phyloP scores from a whole-genome alignment of 2,797 vertebrate genomes.

The Takifugu rubripes region DNA sequence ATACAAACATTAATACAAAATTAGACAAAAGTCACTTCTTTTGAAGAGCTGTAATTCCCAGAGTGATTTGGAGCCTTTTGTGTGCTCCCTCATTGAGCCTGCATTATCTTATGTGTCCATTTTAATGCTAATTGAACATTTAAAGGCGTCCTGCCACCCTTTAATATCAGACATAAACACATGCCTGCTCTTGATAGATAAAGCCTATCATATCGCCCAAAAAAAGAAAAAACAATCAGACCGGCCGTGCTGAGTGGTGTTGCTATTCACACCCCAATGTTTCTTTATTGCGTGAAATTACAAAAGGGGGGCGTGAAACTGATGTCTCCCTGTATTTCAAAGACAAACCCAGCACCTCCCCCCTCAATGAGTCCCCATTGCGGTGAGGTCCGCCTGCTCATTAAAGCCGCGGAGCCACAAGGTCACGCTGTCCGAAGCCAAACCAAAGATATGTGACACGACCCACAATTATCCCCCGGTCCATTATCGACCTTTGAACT shows the following conservation, averaged over 20 bases:
- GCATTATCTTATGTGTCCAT: conserved; percentile 61
- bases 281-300: conserved; percentile 28
- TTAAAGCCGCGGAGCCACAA: conserved; percentile 44
- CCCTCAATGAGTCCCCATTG: conserved; percentile 33
- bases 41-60: conserved; percentile 43
- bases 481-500: conserved; percentile 55
- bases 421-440: conserved; percentile 49
- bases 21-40: conserved; percentile 24
- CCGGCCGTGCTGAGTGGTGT: conserved; percentile 50
- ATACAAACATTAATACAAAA: conserved; percentile 48
- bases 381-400: conserved; percentile 22
- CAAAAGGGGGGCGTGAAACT: conserved; percentile 6
- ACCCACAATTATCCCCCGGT: conserved; percentile 55
- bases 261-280: conserved; percentile 39
- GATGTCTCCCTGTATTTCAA: conserved; percentile 5
- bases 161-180: conserved; percentile 60
- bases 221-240: conserved; percentile 41
- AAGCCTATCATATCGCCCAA: conserved; percentile 45
- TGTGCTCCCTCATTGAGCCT: conserved; percentile 54
- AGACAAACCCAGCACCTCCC: not conserved
- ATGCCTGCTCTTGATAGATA: conserved; percentile 67
- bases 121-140: conserved; percentile 74
- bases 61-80: conserved; percentile 59
- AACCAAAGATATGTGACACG: conserved; percentile 29
- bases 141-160: conserved; percentile 48